Conservation (phyloP, 2,113 vertebrate species). For the Mus musculus region GRCm39 chr7:54905501-54906000, state of each 20-base stretch:
- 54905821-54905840: background rate
- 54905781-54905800: background rate
- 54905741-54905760: background rate
- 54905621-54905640: too few relatives aligned
- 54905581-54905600: accelerated
- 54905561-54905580: too few relatives aligned
- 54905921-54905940: background rate
- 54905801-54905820: background rate
- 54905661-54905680: background rate
- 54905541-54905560: too few relatives aligned
- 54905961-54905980: background rate
- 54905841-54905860: background rate
- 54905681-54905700: background rate
- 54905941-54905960: background rate
- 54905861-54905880: background rate
- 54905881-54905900: background rate
- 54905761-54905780: background rate
- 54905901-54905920: background rate
- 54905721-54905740: background rate
- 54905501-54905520: background rate
- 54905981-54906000: too few relatives aligned
- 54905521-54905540: background rate
- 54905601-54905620: too few relatives aligned
- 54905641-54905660: background rate
- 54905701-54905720: too few relatives aligned